These are phyloP conservation scores for Pipra filicauda DNA, from an alignment of 2,113 vertebrate genomes.

Conservation along the genomic window DNA sequence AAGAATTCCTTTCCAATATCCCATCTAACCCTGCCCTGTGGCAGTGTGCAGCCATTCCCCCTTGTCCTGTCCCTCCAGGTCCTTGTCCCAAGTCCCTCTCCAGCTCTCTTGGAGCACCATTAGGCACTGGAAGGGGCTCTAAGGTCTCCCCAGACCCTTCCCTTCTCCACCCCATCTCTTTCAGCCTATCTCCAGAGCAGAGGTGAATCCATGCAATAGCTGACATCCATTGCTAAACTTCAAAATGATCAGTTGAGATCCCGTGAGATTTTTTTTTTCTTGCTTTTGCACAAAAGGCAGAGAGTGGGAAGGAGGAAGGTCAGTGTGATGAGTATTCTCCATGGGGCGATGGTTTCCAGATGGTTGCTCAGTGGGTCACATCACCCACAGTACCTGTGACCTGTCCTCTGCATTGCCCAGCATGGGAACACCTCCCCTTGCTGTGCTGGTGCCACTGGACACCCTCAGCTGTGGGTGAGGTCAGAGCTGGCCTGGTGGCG, in stretches of 20 bases:
- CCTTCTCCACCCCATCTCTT: neutral
- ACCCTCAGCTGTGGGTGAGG: neutral
- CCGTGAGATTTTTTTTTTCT: neutral
- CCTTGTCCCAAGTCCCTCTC: neutral
- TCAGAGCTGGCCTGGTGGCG: neutral
- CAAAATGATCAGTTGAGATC: neutral
- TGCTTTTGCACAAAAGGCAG: neutral
- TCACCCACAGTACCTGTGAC: neutral
- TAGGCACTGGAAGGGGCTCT: neutral
- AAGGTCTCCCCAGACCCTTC: neutral
- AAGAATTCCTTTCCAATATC: neutral
- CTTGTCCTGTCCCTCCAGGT: neutral
- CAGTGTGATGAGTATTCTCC: neutral
- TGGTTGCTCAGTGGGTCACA: accelerated
- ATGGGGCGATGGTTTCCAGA: neutral
- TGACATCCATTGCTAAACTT: neutral
- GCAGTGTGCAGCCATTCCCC: neutral
- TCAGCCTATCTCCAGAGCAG: neutral
- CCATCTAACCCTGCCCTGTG: neutral
- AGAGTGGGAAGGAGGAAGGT: neutral
- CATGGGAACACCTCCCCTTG: neutral
- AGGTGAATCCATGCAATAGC: neutral
- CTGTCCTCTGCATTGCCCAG: neutral
- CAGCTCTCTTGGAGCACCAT: neutral
- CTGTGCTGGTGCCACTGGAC: neutral